A percentile compares a stretch with the other conserved stretches of the same genome.
Evolutionary conservation across 2,888 invertebrate genomes (phyloP).

Genomic region (Platypus cylindrus): DNA sequence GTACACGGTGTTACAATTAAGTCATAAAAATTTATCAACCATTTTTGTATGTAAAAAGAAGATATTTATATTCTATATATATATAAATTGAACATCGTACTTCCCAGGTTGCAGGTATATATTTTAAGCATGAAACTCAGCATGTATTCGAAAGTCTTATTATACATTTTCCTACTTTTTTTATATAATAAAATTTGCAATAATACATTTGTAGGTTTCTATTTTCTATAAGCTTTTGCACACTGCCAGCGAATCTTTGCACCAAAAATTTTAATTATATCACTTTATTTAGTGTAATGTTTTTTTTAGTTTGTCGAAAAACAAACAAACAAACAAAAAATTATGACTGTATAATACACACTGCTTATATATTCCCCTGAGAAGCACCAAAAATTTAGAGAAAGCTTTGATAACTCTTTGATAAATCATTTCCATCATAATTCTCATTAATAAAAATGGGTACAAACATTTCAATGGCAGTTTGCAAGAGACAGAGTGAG

Average conservation of each 20-base stretch:
- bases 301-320: too few relatives aligned
- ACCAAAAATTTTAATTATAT: constrained; percentile 10
- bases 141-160: constrained; percentile 4
- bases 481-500: constrained; percentile 12
- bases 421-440: neutral
- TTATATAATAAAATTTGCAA: constrained; percentile 10
- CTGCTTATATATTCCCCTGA: constrained; percentile 14
- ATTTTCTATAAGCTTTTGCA: constrained; percentile 16
- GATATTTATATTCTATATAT: too few relatives aligned
- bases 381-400: constrained; percentile 16
- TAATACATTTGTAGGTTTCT: constrained; percentile 11
- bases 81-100: neutral
- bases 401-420: constrained; percentile 17
- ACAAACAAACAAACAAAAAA: too few relatives aligned
- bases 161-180: constrained; percentile 2
- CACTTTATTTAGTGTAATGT: too few relatives aligned
- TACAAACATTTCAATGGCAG: constrained; percentile 11
- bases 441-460: neutral
- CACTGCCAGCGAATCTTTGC: constrained; percentile 18
- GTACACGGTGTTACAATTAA: too few relatives aligned
- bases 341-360: constrained; percentile 11
- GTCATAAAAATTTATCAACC: too few relatives aligned
- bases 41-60: too few relatives aligned
- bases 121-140: constrained; percentile 7
- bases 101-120: constrained; percentile 1